Evolutionary conservation across 2,113 vertebrate genomes (phyloP).

Genomic region (Buteo buteo): DNA sequence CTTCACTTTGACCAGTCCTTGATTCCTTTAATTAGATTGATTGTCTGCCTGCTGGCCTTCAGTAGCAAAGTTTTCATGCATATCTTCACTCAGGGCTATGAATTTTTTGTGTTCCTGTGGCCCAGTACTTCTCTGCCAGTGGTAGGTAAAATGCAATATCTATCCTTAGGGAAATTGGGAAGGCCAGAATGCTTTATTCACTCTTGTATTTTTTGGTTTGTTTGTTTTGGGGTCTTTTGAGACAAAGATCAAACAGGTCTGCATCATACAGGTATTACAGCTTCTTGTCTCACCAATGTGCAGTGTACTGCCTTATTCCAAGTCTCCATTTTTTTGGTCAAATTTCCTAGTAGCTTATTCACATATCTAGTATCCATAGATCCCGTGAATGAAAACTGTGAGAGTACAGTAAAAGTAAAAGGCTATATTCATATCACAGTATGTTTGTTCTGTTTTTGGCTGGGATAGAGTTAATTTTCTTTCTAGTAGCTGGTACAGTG

Average conservation of each 20-base stretch:
- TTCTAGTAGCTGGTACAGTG: too few species aligned
- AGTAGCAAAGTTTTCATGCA: neutral
- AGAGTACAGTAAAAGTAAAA: neutral
- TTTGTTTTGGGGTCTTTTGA: neutral
- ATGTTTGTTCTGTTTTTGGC: neutral
- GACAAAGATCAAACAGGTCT: neutral
- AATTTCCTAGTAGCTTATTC: neutral
- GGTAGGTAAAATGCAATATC: neutral
- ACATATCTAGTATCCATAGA: neutral
- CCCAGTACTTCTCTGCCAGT: neutral
- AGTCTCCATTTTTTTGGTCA: neutral
- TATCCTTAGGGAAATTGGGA: neutral
- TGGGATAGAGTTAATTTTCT: too few species aligned
- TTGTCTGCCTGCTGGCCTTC: neutral
- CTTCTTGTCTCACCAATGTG: neutral
- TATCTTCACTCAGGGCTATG: neutral
- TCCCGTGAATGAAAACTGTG: neutral
- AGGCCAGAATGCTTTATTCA: neutral
- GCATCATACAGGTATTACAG: neutral
- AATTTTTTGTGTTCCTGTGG: neutral
- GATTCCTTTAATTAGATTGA: neutral
- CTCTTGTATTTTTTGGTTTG: neutral
- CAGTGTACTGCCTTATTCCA: neutral
- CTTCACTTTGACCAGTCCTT: neutral
- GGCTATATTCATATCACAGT: neutral